Percentiles rank a stretch among this genome's conserved stretches.
Evolutionary conservation across 2,797 vertebrate genomes (phyloP).

Genomic region (Leptatherina wallacei): DNA sequence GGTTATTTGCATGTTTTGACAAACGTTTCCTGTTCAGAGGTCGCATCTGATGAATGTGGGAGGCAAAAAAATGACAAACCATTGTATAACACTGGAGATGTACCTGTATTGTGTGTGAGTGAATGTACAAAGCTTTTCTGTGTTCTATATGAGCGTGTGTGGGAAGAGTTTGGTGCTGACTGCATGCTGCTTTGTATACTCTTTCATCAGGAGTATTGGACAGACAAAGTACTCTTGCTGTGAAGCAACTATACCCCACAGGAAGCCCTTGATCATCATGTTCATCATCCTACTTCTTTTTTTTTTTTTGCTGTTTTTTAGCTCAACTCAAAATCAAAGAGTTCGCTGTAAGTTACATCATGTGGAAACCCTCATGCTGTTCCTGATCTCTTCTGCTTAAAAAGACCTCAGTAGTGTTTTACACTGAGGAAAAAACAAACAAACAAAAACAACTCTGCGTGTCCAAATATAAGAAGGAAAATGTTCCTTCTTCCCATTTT

Average conservation of each 20-base stretch:
- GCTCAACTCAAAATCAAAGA: neutral
- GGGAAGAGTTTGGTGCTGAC: conserved; percentile 39
- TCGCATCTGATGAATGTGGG: conserved; percentile 33
- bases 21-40: conserved; percentile 39
- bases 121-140: conserved; percentile 13
- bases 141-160: conserved; percentile 32
- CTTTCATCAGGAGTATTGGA: conserved; percentile 45
- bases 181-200: conserved; percentile 12
- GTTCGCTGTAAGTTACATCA: neutral
- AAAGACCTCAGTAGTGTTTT: neutral
- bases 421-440: neutral
- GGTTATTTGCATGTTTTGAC: conserved; percentile 23
- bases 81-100: conserved; percentile 40
- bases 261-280: conserved; percentile 38
- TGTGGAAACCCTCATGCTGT: neutral
- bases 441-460: neutral
- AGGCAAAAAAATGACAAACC: conserved; percentile 38
- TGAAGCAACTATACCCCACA: conserved; percentile 26
- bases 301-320: conserved; percentile 14
- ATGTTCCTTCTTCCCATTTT: neutral
- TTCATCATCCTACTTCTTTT: conserved; percentile 22
- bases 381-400: neutral
- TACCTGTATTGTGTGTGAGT: conserved; percentile 45
- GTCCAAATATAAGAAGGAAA: neutral
- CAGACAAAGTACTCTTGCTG: conserved; percentile 13